phyloP scores from a whole-genome alignment of 2,797 vertebrate genomes.

The Molossus molossus region DNA sequence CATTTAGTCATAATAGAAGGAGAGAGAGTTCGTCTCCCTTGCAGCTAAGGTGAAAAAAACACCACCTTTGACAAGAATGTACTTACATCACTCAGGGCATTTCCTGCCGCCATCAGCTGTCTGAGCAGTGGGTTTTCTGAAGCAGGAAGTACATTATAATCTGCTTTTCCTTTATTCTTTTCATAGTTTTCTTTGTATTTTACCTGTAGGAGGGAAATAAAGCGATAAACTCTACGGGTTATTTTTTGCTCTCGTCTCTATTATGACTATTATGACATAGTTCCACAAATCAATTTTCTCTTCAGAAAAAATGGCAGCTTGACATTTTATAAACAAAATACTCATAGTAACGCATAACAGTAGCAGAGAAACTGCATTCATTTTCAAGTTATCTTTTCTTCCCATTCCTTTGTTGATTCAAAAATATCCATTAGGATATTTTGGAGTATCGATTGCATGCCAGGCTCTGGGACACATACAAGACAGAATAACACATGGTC shows the following conservation, averaged over 20 bases:
- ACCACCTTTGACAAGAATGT: constrained; percentile 52
- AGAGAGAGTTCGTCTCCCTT: background rate
- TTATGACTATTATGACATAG: constrained; percentile 15
- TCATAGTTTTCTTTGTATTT: constrained; percentile 98
- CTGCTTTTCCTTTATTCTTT: constrained; percentile 93
- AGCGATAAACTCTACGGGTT: constrained; percentile 48
- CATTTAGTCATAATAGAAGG: background rate
- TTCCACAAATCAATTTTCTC: constrained; percentile 69
- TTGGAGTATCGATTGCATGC: background rate
- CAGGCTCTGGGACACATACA: constrained; percentile 27
- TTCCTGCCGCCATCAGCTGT: constrained; percentile 95
- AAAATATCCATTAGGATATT: constrained; percentile 30
- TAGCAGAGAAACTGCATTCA: constrained; percentile 21
- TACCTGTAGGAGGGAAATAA: constrained; percentile 89
- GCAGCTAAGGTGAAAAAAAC: background rate
- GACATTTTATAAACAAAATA: constrained; percentile 75
- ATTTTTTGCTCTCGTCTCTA: constrained; percentile 58
- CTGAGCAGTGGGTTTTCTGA: constrained; percentile 96
- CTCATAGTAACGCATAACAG: constrained; percentile 64
- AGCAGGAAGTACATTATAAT: constrained; percentile 98
- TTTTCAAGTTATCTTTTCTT: constrained; percentile 68
- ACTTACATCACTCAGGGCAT: constrained; percentile 96
- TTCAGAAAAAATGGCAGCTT: constrained; percentile 71
- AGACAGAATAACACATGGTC: constrained; percentile 21
- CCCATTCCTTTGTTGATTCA: constrained; percentile 65